Percentiles rank a stretch among this genome's conserved stretches.
Evolutionary conservation across 2,888 invertebrate genomes (phyloP).

Genomic region (Drosophila ezoana): DNA sequence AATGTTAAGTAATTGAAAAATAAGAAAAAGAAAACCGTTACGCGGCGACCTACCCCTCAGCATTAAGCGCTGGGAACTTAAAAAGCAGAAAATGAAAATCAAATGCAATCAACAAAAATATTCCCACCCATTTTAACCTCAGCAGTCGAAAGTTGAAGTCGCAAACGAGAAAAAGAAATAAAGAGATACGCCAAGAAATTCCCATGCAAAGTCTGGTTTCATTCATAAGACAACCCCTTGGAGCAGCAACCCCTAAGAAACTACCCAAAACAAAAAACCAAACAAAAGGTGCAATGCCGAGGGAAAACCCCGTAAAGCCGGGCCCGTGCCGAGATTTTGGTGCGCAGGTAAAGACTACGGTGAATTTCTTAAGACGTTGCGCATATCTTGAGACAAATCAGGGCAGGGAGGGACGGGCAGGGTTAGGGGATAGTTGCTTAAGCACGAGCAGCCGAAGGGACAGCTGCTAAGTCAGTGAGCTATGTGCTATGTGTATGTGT

Average conservation of each 20-base stretch:
- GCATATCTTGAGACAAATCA: conserved; percentile 73
- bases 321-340: conserved; percentile 63
- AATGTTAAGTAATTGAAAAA: conserved; percentile 43
- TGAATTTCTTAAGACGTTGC: conserved; percentile 74
- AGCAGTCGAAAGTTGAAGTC: conserved; percentile 68
- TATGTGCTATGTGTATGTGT: conserved; percentile 3
- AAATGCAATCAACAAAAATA: conserved; percentile 71
- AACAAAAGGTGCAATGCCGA: conserved; percentile 45
- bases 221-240: conserved; percentile 36
- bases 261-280: conserved; percentile 19
- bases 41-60: conserved; percentile 26
- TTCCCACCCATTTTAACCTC: conserved; percentile 84
- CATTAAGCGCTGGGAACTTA: conserved; percentile 6
- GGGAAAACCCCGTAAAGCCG: conserved; percentile 37
- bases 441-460: conserved; percentile 38
- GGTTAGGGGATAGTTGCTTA: conserved; percentile 26
- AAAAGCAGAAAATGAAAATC: conserved; percentile 19
- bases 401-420: conserved; percentile 18
- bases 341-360: conserved; percentile 58
- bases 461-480: conserved; percentile 63
- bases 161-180: conserved; percentile 9
- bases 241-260: conserved; percentile 36
- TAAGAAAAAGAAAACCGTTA: conserved; percentile 26
- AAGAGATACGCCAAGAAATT: conserved; percentile 55
- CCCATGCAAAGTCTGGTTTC: conserved; percentile 62